Conservation (phyloP, 2,797 vertebrate genomes). For the Champsocephalus gunnari region DNA sequence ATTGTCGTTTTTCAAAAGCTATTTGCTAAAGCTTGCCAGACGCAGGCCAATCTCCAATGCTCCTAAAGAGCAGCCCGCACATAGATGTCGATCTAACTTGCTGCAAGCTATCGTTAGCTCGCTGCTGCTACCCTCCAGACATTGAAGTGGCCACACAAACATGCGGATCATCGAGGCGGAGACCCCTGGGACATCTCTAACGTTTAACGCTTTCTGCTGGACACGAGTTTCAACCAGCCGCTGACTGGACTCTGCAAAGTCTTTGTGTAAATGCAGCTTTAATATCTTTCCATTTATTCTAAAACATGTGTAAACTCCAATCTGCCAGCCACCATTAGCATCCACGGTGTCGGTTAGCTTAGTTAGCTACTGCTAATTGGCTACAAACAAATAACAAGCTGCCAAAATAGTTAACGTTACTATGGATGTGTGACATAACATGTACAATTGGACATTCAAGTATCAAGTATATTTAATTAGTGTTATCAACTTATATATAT, state of each 20-base stretch:
- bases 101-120: constrained; percentile 77
- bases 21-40: neutral
- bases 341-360: constrained; percentile 29
- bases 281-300: constrained; percentile 31
- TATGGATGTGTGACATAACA: neutral
- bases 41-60: constrained; percentile 40
- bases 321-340: constrained; percentile 30
- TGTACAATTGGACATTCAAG: rapidly evolving
- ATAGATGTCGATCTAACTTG: constrained; percentile 67
- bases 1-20: neutral
- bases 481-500: neutral
- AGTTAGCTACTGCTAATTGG: constrained; percentile 55
- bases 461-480: rapidly evolving
- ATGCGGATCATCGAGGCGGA: constrained; percentile 83
- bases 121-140: constrained; percentile 68
- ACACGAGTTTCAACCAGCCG: constrained; percentile 78
- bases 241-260: constrained; percentile 72
- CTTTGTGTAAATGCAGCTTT: constrained; percentile 71
- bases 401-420: constrained; percentile 23
- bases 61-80: constrained; percentile 46
- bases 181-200: constrained; percentile 76
- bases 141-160: constrained; percentile 76
- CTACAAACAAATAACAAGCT: constrained; percentile 78
- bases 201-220: constrained; percentile 67
- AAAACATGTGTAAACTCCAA: constrained; percentile 61